These are phyloP conservation scores for Equus przewalskii DNA, from an alignment of 2,113 vertebrate genomes.

Conservation along the genomic window DNA sequence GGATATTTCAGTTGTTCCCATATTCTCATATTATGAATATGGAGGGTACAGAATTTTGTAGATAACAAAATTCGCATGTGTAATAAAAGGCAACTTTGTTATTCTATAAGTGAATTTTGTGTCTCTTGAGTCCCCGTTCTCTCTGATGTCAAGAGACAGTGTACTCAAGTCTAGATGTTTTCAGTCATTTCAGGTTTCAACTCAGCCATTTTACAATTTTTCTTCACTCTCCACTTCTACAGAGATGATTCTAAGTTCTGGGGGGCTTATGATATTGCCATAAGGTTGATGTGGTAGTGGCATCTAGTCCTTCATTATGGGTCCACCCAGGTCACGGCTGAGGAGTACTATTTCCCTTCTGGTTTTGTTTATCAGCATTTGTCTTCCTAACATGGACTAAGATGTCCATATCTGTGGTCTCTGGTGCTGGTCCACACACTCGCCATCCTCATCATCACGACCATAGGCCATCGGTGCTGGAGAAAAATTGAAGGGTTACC, in stretches of 20 bases:
- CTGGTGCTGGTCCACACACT: not conserved
- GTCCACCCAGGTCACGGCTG: not conserved
- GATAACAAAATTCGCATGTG: not conserved
- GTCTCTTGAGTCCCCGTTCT: not conserved
- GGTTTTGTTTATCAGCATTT: not conserved
- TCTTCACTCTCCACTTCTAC: not conserved
- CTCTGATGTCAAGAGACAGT: not conserved
- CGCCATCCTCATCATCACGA: not conserved
- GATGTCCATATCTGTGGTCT: not conserved
- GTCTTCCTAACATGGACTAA: not conserved
- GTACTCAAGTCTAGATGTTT: not conserved
- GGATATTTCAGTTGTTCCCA: not conserved
- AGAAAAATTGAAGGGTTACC: not conserved
- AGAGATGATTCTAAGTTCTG: not conserved
- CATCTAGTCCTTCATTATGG: not conserved
- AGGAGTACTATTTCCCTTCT: not conserved
- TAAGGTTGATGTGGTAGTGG: not conserved
- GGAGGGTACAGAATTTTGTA: not conserved
- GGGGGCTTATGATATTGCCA: not conserved
- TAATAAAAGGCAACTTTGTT: not conserved
- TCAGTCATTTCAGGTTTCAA: not conserved
- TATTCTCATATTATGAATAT: not conserved
- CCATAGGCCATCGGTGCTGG: not conserved
- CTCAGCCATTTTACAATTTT: not conserved
- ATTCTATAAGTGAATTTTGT: not conserved